Evolutionary conservation across 2,888 invertebrate species (phyloP).

Genomic region (Monoplex corrugatus): DNA sequence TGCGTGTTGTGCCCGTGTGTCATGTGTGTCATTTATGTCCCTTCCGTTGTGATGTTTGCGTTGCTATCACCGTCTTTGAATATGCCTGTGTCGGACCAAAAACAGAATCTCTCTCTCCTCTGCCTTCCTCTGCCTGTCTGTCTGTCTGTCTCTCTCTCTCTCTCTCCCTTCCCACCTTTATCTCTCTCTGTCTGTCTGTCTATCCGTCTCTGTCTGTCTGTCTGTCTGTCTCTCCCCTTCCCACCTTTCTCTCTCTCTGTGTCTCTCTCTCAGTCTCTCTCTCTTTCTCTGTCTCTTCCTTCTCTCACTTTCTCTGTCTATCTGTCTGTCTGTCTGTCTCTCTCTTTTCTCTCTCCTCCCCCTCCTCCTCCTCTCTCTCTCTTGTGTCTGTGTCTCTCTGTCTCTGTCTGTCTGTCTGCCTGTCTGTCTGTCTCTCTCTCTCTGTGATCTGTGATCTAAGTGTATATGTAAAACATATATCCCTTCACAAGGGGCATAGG

Average conservation of each 20-base stretch:
- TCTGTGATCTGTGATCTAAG: no score
- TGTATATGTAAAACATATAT: no score
- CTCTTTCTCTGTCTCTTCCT: neutral
- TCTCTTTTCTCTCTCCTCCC: neutral
- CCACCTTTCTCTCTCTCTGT: neutral
- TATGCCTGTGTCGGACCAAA: no score
- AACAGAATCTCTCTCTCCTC: conserved; percentile 1
- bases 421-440: neutral
- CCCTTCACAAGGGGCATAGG: no score
- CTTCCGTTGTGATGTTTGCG: no score
- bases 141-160: neutral
- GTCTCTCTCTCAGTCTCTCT: neutral
- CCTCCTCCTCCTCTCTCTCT: neutral
- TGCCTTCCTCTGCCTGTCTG: neutral
- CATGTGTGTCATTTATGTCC: neutral
- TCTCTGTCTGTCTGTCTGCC: neutral
- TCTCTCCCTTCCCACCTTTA: no score
- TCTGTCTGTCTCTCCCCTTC: neutral
- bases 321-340: neutral
- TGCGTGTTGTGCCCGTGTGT: neutral
- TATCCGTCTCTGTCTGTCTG: neutral
- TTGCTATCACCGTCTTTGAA: no score
- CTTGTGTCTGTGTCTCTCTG: neutral
- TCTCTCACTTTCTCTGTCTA: neutral
- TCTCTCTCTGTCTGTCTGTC: neutral